A percentile compares a stretch with the other conserved stretches of the same genome.
Evolutionary conservation across 2,797 vertebrate species (phyloP).

Genomic region (Cichlasoma orientale): DNA sequence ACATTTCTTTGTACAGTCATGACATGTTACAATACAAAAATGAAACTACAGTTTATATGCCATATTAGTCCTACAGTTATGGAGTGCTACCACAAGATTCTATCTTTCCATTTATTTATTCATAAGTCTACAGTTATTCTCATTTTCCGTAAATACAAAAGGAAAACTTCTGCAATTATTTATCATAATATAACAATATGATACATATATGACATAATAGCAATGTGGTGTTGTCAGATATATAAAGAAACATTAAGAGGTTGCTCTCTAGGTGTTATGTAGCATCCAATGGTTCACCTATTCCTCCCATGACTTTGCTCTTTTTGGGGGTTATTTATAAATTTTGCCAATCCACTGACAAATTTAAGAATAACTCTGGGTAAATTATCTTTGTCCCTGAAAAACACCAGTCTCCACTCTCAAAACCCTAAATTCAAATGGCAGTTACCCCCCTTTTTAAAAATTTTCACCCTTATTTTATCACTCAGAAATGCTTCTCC

Average conservation of each 20-base stretch:
- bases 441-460: background rate
- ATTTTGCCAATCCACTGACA: background rate
- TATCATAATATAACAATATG: conserved; percentile 49
- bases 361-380: conserved; percentile 1
- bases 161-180: conserved; percentile 22
- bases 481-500: background rate
- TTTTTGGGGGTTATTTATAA: background rate
- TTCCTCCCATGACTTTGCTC: background rate
- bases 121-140: conserved; percentile 12
- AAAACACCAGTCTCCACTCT: conserved; percentile 13
- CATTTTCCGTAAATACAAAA: conserved; percentile 39
- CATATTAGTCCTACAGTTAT: conserved; percentile 46
- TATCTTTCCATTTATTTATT: conserved; percentile 12
- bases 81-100: conserved; percentile 13
- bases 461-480: background rate
- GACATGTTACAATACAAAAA: conserved; percentile 59
- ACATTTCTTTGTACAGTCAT: conserved; percentile 67
- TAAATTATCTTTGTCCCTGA: conserved; percentile 43
- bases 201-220: conserved; percentile 52
- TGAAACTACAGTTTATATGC: conserved; percentile 19
- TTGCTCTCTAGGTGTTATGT: conserved; percentile 1
- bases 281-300: conserved; percentile 8
- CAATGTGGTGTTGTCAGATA: conserved; percentile 7
- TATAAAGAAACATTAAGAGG: conserved; percentile 1
- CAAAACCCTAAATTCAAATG: conserved; percentile 18